Evolutionary conservation across 2,113 vertebrate species (phyloP).

Genomic region (Riparia riparia): DNA sequence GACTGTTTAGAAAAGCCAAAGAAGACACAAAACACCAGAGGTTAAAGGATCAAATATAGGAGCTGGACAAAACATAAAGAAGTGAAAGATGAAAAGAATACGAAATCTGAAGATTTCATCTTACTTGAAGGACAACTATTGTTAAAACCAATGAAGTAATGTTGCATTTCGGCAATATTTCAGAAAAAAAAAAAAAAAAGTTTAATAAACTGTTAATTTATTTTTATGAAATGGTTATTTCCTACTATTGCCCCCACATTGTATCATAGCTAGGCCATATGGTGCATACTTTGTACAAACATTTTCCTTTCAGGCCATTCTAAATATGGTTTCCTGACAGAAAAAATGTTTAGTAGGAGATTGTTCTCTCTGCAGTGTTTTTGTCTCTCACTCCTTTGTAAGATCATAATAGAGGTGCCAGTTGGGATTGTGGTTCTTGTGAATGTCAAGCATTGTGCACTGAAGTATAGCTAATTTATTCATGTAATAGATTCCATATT

Average conservation of each 20-base stretch:
- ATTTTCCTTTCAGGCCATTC: neutral
- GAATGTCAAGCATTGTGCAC: neutral
- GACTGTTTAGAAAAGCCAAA: neutral
- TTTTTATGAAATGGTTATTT: neutral
- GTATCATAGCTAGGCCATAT: neutral
- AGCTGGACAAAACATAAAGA: neutral
- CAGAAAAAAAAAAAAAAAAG: neutral
- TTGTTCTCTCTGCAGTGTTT: neutral
- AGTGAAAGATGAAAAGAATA: neutral
- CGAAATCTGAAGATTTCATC: neutral
- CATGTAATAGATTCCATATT: neutral
- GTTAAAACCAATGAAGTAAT: neutral
- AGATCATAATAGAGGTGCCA: neutral
- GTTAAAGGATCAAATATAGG: neutral
- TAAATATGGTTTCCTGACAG: neutral
- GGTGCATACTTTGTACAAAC: neutral
- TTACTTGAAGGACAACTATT: neutral
- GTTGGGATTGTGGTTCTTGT: neutral
- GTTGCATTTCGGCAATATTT: neutral
- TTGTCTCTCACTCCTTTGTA: neutral
- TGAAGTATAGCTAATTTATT: neutral
- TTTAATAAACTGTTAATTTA: neutral
- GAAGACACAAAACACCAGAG: neutral
- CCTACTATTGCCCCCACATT: fast-evolving
- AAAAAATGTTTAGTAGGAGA: neutral